A percentile compares a stretch with the other conserved stretches of the same genome.
Conservation (phyloP, 2,797 vertebrate species). For the Pseudopleuronectes americanus region DNA sequence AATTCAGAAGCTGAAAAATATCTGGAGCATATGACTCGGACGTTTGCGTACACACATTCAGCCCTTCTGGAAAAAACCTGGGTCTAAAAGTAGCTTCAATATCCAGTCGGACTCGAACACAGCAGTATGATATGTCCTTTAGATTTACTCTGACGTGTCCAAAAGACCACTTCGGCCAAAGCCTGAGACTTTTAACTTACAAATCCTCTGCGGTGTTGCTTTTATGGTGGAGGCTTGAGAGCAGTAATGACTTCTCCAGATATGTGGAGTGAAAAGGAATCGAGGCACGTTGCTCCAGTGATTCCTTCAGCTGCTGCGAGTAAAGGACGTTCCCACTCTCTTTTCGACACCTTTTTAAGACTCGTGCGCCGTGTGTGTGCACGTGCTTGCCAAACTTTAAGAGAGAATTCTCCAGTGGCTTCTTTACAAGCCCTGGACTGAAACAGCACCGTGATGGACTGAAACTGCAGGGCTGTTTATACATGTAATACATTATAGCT, state of each 20-base stretch:
- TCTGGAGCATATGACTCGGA: too few relatives aligned
- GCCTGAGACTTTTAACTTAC: constrained; percentile 44
- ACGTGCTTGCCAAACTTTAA: constrained; percentile 48
- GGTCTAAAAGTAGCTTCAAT: not conserved
- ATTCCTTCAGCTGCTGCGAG: constrained; percentile 50
- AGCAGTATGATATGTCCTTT: constrained; percentile 38
- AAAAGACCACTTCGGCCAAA: constrained; percentile 34
- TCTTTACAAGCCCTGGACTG: constrained; percentile 52
- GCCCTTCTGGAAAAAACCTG: too few relatives aligned
- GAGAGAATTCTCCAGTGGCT: constrained; percentile 42
- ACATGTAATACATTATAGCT: constrained; percentile 36
- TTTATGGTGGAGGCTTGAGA: constrained; percentile 41
- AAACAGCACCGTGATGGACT: constrained; percentile 37
- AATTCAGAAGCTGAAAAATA: constrained; percentile 6
- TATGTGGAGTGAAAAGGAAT: constrained; percentile 62
- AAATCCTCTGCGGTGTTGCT: constrained; percentile 48
- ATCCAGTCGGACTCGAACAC: constrained; percentile 18
- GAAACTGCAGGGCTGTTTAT: constrained; percentile 41
- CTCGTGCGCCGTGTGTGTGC: constrained; percentile 37
- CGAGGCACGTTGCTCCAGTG: constrained; percentile 50
- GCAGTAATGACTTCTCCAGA: constrained; percentile 72
- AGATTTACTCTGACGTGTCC: constrained; percentile 41
- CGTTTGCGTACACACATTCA: too few relatives aligned
- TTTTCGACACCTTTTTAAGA: constrained; percentile 58
- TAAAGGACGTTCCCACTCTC: constrained; percentile 52